Evolutionary conservation across 2,797 vertebrate genomes (phyloP), one percentile per base, ranked within the genome.

Genomic region (Loriculus beryllinus): DNA sequence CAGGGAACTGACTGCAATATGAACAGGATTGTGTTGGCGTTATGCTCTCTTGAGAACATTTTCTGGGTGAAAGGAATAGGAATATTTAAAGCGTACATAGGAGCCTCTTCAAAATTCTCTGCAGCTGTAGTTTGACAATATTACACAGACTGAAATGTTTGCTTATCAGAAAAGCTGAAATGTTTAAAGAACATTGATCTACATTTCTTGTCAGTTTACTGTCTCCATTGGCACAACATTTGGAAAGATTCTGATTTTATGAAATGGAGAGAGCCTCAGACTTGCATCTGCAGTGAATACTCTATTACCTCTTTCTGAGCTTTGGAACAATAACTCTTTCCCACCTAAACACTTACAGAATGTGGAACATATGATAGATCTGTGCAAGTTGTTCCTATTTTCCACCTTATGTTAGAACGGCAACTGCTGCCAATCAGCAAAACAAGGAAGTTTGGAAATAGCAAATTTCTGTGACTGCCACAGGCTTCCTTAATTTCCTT

Each of bases 181-280:
- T 95, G 90, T 95, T 97, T 97, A 93, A 97, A 94, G 90, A 95
- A 96, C 65, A 96, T 86, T 93, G 72, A 95, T 96, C 70, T 97
- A 94, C 93, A 92, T 92, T 86, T 96, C 74, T 96, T 97, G 96
- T 96, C 96, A 93, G 88, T 87, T 97, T 96, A 97, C 95, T 78
- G 78, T 96, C 93, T 97, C 43, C 89, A 92, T 97, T 92, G 96
- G 93, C 93, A 97, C 85, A 97, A 96, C 77, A 96, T 67, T 95
- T 95, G 82, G 89, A 92, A 94, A 67, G 91, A 96, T 97, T 96
- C 84, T 94, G 86, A 93, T 96, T 95, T 92, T 94, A 91, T 77
- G 63, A 95, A 95, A 97, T 63, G 90, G 65, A 95, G 89, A 94
- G 74, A 65, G 52, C 88, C 93, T 91, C 80, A 96, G 86, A 96